phyloP scores from a whole-genome alignment of 2,113 vertebrate genomes.

The Chinchilla lanigera region DNA sequence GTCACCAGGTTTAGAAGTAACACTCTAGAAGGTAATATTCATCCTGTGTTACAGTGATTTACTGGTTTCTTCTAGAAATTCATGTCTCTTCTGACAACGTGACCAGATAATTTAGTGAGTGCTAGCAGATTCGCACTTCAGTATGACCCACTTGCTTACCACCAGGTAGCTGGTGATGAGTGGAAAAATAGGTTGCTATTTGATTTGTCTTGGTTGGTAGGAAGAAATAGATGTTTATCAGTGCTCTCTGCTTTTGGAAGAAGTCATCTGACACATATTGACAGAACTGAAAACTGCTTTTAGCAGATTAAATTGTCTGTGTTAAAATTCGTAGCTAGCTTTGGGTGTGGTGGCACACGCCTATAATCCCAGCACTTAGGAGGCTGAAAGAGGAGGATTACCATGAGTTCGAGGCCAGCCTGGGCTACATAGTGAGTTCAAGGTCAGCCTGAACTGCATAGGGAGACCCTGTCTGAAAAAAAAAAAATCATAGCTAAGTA shows the following conservation, averaged over 20 bases:
- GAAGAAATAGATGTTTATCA: constrained; percentile 42
- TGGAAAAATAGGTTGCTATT: neutral
- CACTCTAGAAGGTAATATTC: neutral
- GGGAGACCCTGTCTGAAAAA: too few species aligned
- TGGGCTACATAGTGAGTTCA: too few species aligned
- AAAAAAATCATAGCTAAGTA: neutral
- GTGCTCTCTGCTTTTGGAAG: constrained; percentile 29
- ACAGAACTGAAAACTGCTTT: constrained; percentile 38
- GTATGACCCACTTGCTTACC: neutral
- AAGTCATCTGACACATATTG: constrained; percentile 35
- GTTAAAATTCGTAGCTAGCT: neutral
- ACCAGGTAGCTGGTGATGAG: neutral
- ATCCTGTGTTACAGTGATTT: neutral
- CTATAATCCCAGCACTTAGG: too few species aligned
- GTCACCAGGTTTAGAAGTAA: neutral
- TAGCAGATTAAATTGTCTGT: neutral
- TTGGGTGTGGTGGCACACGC: too few species aligned
- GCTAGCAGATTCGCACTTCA: neutral
- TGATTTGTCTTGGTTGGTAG: constrained; percentile 27
- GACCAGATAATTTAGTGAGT: neutral
- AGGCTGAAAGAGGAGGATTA: too few species aligned
- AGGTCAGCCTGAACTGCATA: too few species aligned
- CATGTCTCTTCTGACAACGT: constrained; percentile 13
- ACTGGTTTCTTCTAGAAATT: neutral
- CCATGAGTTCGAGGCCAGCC: too few species aligned